Evolutionary conservation across 35 echinoderm and acorn worm genomes (phyloP).

Genomic region (Amphiura filiformis): DNA sequence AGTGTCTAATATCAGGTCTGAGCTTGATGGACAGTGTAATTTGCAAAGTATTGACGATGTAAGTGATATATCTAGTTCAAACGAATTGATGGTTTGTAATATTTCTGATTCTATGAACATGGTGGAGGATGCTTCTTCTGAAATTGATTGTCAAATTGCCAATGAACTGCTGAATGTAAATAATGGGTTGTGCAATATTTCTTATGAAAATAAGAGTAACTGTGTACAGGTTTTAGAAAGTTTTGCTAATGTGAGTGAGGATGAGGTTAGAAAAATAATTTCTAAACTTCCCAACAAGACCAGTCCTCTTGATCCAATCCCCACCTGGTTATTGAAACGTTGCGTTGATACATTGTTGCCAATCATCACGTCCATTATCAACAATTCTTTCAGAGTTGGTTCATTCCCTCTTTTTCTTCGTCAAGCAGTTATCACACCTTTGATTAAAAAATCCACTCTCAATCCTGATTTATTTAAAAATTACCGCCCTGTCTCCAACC

Average conservation of each 20-base stretch:
- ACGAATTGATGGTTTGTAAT: too few relatives aligned
- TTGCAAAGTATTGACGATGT: neutral
- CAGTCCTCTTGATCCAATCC: conserved; percentile 4
- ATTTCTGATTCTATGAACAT: neutral
- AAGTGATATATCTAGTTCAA: neutral
- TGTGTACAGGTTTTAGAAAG: neutral
- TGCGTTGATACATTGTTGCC: neutral
- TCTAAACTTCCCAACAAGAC: neutral
- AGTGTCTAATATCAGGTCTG: neutral
- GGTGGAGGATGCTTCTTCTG: too few relatives aligned
- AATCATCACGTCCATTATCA: neutral
- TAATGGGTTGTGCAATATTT: neutral
- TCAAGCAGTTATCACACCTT: conserved; percentile 5
- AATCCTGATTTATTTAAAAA: conserved; percentile 22
- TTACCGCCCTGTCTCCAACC: conserved; percentile 32
- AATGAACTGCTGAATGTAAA: neutral
- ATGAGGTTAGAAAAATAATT: neutral
- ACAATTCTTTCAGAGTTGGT: conserved; percentile 9
- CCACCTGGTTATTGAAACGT: conserved; percentile 3
- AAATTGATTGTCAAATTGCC: too few relatives aligned
- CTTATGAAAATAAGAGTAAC: neutral
- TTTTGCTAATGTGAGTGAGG: neutral
- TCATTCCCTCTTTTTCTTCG: neutral
- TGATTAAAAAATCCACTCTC: conserved; percentile 20
- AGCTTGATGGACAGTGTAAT: neutral